A percentile compares a stretch with the other conserved stretches of the same genome.
These are phyloP conservation scores for Plutella xylostella DNA, from an alignment of 2,888 invertebrate genomes.

Conservation along the genomic window DNA sequence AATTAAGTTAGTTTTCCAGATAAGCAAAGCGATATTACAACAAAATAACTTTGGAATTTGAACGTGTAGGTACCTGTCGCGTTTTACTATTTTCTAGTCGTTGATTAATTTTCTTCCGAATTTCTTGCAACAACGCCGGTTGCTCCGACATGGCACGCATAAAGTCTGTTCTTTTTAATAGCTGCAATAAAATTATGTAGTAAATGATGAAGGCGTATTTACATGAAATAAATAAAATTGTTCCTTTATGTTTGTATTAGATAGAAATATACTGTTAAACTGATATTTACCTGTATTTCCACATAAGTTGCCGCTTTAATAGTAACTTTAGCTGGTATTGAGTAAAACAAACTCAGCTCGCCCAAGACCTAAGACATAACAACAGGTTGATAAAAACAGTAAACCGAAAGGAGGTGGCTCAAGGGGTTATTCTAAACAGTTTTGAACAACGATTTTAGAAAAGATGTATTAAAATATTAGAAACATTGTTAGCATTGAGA, in stretches of 20 bases:
- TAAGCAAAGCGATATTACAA: background rate
- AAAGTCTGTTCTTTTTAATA: constrained; percentile 50
- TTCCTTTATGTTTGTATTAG: too few species aligned
- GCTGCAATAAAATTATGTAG: constrained; percentile 24
- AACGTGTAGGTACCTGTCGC: constrained; percentile 35
- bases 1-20: background rate
- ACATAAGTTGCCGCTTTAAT: constrained; percentile 60
- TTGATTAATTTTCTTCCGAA: constrained; percentile 31
- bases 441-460: too few species aligned
- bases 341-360: constrained; percentile 55
- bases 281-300: constrained; percentile 43
- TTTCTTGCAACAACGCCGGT: constrained; percentile 32
- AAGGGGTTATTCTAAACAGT: too few species aligned
- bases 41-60: background rate
- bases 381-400: too few species aligned
- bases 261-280: background rate
- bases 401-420: constrained; percentile 1
- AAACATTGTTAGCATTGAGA: too few species aligned
- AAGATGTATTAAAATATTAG: too few species aligned
- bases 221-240: too few species aligned
- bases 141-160: constrained; percentile 50
- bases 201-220: background rate
- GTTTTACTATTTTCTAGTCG: constrained; percentile 30
- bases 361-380: constrained; percentile 42
- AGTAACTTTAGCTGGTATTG: constrained; percentile 59